Percentiles rank a stretch among this genome's conserved stretches.
These are phyloP conservation scores for Myotis findleyi DNA, from an alignment of 2,797 vertebrate genomes.

Conservation along the genomic window DNA sequence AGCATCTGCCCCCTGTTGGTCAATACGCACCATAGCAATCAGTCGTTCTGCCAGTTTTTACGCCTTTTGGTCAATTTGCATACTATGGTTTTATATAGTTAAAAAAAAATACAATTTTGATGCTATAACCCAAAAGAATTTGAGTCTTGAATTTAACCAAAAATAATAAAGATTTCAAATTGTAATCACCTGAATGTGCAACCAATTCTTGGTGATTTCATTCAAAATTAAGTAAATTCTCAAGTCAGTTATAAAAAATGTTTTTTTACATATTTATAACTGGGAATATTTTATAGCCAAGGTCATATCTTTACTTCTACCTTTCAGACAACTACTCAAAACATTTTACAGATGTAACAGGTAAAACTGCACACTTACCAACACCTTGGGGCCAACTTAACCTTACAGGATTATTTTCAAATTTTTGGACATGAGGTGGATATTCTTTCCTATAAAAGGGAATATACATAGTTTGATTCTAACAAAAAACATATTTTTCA, in stretches of 20 bases:
- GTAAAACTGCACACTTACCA: conserved; percentile 88
- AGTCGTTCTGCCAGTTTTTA: no score
- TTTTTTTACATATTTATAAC: background rate
- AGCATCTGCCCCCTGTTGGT: no score
- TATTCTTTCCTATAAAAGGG: conserved; percentile 92
- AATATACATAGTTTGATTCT: conserved; percentile 74
- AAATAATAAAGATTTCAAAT: conserved; percentile 39
- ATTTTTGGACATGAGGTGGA: conserved; percentile 89
- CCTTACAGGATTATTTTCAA: conserved; percentile 91
- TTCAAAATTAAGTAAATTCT: conserved; percentile 29
- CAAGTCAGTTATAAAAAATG: conserved; percentile 6
- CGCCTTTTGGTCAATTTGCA: no score
- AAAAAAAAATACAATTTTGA: background rate
- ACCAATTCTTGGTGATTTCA: background rate
- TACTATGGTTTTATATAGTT: background rate
- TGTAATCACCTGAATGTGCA: background rate
- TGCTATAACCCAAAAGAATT: background rate
- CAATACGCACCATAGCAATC: no score
- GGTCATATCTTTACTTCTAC: background rate
- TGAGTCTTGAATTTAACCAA: conserved; percentile 35
- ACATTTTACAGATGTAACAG: conserved; percentile 17
- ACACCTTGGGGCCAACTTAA: conserved; percentile 91
- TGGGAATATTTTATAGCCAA: conserved; percentile 18
- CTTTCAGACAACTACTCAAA: conserved; percentile 62
- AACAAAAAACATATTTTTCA: conserved; percentile 61